Conservation (phyloP, 2,888 invertebrate genomes). For the Lutraria lutraria region DNA sequence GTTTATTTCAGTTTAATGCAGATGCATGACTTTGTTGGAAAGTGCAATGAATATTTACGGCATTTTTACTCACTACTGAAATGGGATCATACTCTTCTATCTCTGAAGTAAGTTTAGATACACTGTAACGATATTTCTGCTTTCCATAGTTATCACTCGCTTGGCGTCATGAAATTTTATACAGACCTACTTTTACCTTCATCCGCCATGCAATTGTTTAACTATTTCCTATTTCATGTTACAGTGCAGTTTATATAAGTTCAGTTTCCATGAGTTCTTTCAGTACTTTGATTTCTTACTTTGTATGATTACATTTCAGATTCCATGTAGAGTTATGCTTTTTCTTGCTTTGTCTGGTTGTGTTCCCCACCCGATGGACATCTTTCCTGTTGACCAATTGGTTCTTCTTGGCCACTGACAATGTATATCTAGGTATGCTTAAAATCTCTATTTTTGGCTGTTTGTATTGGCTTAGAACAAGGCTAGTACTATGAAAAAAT, state of each 20-base stretch:
- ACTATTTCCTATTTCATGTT: too few relatives aligned
- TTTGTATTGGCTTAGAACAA: too few relatives aligned
- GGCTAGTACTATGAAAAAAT: too few relatives aligned
- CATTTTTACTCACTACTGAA: conserved; percentile 80
- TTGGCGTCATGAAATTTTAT: too few relatives aligned
- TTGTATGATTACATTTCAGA: conserved; percentile 68
- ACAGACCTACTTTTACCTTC: too few relatives aligned
- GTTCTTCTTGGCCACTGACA: conserved; percentile 79
- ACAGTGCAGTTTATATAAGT: too few relatives aligned
- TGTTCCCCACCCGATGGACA: conserved; percentile 81
- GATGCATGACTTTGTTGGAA: conserved; percentile 82
- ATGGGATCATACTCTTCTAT: conserved; percentile 80
- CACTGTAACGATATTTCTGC: too few relatives aligned
- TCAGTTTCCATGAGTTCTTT: too few relatives aligned
- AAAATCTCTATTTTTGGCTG: neutral
- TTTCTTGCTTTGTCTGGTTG: conserved; percentile 79
- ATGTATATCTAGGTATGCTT: conserved; percentile 63
- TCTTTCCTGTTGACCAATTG: conserved; percentile 79
- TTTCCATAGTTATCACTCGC: too few relatives aligned
- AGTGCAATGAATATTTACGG: conserved; percentile 81
- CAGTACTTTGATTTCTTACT: too few relatives aligned
- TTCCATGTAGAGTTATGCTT: conserved; percentile 81
- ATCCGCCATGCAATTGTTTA: too few relatives aligned
- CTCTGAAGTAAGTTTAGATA: conserved; percentile 77
- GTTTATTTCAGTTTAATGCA: conserved; percentile 79